Percentiles rank a stretch among this genome's conserved stretches.
Evolutionary conservation across 2,888 invertebrate genomes (phyloP).

Genomic region (Monoplex corrugatus): DNA sequence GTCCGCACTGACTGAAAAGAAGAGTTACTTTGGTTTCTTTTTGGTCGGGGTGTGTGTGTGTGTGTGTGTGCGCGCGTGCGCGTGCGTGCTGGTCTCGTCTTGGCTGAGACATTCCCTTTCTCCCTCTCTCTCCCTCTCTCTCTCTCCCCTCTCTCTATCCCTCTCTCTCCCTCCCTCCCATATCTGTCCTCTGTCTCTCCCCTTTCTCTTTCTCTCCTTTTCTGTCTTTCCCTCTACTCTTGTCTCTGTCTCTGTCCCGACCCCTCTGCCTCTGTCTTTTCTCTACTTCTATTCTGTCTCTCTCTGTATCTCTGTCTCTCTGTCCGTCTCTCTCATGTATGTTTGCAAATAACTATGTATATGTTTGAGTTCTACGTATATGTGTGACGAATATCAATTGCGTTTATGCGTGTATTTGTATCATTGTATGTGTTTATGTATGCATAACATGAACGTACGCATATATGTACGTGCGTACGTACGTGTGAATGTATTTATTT

Average conservation of each 20-base stretch:
- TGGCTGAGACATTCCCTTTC: no score
- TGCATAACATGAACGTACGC: no score
- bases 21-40: background rate
- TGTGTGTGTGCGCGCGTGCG: background rate
- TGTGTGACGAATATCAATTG: no score
- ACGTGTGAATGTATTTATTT: no score
- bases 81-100: background rate
- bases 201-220: background rate
- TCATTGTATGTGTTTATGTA: no score
- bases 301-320: background rate
- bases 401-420: no score
- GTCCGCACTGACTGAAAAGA: background rate
- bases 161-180: background rate
- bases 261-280: background rate
- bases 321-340: no score
- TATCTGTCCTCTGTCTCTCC: background rate
- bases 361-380: no score
- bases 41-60: background rate
- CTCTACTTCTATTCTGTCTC: background rate
- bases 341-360: no score
- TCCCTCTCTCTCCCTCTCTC: no score
- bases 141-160: background rate
- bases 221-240: background rate
- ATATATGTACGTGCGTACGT: no score
- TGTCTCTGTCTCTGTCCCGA: no score